Base-by-base conservation (phyloP, 2,797 vertebrate genomes). In the Cryptoprocta ferox region DNA sequence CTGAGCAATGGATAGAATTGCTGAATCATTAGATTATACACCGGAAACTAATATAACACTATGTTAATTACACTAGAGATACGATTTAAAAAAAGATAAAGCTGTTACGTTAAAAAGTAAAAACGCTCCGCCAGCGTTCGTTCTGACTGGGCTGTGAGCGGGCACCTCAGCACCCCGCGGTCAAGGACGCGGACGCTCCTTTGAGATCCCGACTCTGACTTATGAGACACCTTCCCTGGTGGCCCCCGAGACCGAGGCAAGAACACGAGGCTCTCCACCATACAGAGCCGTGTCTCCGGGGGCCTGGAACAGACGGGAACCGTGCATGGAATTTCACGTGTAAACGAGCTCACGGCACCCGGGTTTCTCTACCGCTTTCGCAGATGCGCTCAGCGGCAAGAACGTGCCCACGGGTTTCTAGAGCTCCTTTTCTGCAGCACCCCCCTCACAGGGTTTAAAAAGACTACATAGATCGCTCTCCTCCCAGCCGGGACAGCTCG, bases 331-430 rank as follows among this genome's bases (percentile, higher is more conserved):
- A 10, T 66, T 39, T 42, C 93, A 45, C 12, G 75, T 19, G n/a
- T 59, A 80, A 91, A 39, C 56, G 10, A 91, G 85, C n/a, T 11
- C 24, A 0, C 0, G 0, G 75, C 32, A n/a, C 1, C 53, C 14
- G 63, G 63, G 63, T 39, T 5, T 63, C 42, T 81, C 56, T 28
- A 1, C 9, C 0, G 11, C 6, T 56, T 16, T 37, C 39, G 2
- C 6, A 0, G 16, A 26, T 0, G 59, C 3, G 45, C 15, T 14
- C 7, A 5, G 32, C 35, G 42, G 35, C 11, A 15, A 30, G 87
- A 28, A 18, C 3, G 0, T 18, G 37, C 16, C 2, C 5, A 0
- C 0, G 24, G 24, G 16, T 24, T 16, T n/a, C 50, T 4, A 73
- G 78, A 59, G 73, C 5, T 65, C 79, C 19, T 0, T 26, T 70